Percentiles rank a stretch among this genome's conserved stretches.
These are phyloP conservation scores for Sinonovacula constricta DNA, from an alignment of 1,140 invertebrate species.

Conservation along the genomic window DNA sequence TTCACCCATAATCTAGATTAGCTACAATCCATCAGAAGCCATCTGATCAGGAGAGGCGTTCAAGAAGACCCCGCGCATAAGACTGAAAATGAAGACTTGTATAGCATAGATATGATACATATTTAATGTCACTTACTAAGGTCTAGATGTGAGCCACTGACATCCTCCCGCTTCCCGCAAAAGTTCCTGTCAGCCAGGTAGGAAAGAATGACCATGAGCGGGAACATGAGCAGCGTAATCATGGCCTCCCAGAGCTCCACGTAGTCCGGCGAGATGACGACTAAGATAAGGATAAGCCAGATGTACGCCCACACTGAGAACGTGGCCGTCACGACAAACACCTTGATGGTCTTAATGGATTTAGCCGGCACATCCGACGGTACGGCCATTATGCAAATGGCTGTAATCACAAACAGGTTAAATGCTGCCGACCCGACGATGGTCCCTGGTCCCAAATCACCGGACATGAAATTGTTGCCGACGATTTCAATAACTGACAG, in stretches of 20 bases:
- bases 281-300: constrained; percentile 83
- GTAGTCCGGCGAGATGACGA: constrained; percentile 78
- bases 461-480: constrained; percentile 80
- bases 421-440: constrained; percentile 86
- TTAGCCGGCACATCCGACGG: constrained; percentile 80
- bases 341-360: constrained; percentile 81
- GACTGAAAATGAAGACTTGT: too few species aligned
- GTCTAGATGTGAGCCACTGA: constrained; percentile 54
- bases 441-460: constrained; percentile 83
- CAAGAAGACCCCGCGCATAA: too few species aligned
- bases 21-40: too few species aligned
- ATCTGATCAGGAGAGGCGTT: too few species aligned
- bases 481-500: constrained; percentile 84
- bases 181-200: constrained; percentile 81
- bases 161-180: constrained; percentile 62
- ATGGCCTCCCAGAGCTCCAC: constrained; percentile 84
- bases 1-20: too few species aligned
- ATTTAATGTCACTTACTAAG: constrained; percentile 64
- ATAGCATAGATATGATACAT: too few species aligned
- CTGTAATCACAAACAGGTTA: constrained; percentile 83
- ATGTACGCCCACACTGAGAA: constrained; percentile 84
- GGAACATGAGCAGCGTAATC: constrained; percentile 83
- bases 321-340: constrained; percentile 82
- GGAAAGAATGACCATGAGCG: constrained; percentile 78
- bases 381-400: constrained; percentile 82